Percentiles rank a stretch among this genome's conserved stretches.
Conservation (phyloP, 1,140 invertebrate genomes). For the Reticulitermes speratus region DNA sequence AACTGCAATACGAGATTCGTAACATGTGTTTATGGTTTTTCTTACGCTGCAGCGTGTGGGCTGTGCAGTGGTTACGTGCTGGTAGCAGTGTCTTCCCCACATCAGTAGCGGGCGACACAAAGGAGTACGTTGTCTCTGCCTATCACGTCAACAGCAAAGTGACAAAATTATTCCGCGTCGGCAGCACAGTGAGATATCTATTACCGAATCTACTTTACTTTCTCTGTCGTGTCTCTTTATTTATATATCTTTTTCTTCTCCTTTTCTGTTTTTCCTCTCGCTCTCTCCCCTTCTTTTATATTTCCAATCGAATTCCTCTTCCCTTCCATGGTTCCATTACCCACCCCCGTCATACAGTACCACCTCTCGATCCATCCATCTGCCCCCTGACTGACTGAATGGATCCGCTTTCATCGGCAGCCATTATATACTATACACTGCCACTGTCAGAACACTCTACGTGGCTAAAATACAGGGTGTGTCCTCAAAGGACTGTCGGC, state of each 20-base stretch:
- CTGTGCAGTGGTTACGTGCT: too few relatives aligned
- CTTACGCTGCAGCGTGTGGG: too few relatives aligned
- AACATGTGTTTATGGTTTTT: too few relatives aligned
- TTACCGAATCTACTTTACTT: slow-evolving; percentile 4
- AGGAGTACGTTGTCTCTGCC: neutral
- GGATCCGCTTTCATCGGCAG: slow-evolving; percentile 23
- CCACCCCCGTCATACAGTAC: neutral
- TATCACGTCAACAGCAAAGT: slow-evolving; percentile 22
- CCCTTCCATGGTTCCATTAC: slow-evolving; percentile 23
- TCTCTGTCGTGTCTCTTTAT: neutral
- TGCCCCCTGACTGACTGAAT: slow-evolving; percentile 9
- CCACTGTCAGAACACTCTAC: neutral
- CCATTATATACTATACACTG: slow-evolving; percentile 2
- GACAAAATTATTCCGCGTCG: slow-evolving; percentile 22
- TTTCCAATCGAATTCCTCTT: slow-evolving; percentile 26
- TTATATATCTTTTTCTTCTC: neutral
- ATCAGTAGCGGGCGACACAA: neutral
- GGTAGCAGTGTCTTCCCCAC: neutral
- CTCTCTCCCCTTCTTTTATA: neutral
- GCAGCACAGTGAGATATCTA: slow-evolving; percentile 8
- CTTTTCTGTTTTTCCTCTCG: neutral
- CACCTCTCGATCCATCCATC: slow-evolving; percentile 24
- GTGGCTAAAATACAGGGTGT: neutral
- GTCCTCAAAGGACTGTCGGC: neutral
- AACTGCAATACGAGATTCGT: too few relatives aligned